Evolutionary conservation across 2,113 vertebrate genomes (phyloP).

Genomic region (Saguinus imperator): DNA sequence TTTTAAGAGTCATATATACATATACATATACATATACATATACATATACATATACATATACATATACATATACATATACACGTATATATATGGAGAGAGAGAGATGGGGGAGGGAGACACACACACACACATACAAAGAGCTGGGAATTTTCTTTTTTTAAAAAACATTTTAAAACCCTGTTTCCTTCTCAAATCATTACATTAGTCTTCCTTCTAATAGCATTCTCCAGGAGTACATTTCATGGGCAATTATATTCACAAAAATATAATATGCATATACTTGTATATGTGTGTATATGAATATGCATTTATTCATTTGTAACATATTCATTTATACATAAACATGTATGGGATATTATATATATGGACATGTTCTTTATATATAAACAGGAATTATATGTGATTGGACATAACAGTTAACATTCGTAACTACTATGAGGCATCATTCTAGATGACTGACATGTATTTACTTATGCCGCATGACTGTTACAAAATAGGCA

Average conservation of each 20-base stretch:
- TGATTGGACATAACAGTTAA: constrained; percentile 1
- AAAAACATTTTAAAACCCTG: neutral
- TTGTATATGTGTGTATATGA: neutral
- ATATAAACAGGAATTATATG: neutral
- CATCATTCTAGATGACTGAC: neutral
- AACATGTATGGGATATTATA: neutral
- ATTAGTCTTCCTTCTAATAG: neutral
- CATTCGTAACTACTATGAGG: neutral
- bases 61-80: neutral
- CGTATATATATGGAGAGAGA: neutral
- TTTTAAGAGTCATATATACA: neutral
- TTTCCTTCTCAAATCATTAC: constrained; percentile 10
- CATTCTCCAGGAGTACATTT: neutral
- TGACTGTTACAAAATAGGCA: neutral
- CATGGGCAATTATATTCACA: neutral
- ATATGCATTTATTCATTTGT: neutral
- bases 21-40: neutral
- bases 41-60: neutral
- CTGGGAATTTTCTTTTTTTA: neutral
- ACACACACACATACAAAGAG: too few relatives aligned
- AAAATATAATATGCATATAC: neutral
- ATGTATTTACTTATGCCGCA: neutral
- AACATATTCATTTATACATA: neutral
- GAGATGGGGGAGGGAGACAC: neutral
- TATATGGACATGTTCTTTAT: neutral